Evolutionary conservation across 35 echinoderm and acorn worm genomes (phyloP).

Genomic region (Acanthaster planci): DNA sequence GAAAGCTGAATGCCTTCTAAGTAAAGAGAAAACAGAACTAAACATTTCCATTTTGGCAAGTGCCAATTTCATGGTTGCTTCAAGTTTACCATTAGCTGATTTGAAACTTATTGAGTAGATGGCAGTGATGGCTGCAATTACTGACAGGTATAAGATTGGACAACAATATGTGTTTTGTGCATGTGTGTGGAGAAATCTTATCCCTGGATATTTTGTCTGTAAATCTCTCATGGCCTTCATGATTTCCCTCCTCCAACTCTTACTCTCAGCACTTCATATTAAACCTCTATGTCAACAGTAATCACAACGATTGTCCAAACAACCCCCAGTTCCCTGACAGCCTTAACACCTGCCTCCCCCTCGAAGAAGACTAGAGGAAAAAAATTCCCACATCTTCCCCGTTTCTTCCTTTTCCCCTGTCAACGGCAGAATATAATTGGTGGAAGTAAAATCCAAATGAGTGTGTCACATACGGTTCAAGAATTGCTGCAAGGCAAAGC

Average conservation of each 20-base stretch:
- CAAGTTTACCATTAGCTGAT: too few species aligned
- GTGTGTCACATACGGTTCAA: background rate
- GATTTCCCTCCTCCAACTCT: background rate
- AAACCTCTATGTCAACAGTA: conserved; percentile 11
- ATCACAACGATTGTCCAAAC: conserved; percentile 23
- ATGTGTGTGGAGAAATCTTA: too few species aligned
- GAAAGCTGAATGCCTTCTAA: too few species aligned
- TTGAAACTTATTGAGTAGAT: too few species aligned
- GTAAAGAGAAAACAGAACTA: too few species aligned
- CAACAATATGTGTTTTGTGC: too few species aligned
- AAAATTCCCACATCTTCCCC: background rate
- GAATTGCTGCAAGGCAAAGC: conserved; percentile 1
- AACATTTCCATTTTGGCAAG: too few species aligned
- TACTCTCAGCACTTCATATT: background rate
- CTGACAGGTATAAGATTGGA: too few species aligned
- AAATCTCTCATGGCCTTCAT: background rate
- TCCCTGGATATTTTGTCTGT: too few species aligned
- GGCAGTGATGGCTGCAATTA: too few species aligned
- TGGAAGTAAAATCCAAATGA: conserved; percentile 31
- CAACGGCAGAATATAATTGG: conserved; percentile 14
- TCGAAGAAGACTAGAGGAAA: too few species aligned
- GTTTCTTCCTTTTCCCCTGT: conserved; percentile 25
- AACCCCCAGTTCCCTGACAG: background rate
- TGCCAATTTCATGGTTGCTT: too few species aligned
- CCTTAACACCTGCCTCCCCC: conserved; percentile 11